Evolutionary conservation across 2,888 invertebrate species (phyloP), one percentile per base, ranked within the genome.

Genomic region (Adelognathus sp.): DNA sequence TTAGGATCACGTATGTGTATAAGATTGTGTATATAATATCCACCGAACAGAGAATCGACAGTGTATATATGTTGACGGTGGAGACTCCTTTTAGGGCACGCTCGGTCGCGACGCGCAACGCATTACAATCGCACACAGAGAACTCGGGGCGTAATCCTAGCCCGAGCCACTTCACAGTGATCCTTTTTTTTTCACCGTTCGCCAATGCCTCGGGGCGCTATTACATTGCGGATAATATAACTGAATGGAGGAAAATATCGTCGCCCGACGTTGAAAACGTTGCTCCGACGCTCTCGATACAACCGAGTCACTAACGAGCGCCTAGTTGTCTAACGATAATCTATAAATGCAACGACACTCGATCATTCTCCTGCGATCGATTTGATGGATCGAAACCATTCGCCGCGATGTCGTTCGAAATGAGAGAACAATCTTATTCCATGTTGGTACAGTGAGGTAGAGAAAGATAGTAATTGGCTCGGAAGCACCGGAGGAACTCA

Each of bases 31-130:
- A n/a, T 21, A 56, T 60, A 31, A 16, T 31, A 44, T 29, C 14
- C 72, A 75, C 31, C 46, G 46, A 36, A n/a, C n/a, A n/a, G n/a
- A 11, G 27, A 63, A 56, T 74, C 50, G 33, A 29, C n/a, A 18
- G 54, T 31, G 41, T 11, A 31, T 50, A 64, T 70, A 31, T 63
- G 64, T 58, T 64, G 29, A 61, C 54, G 41, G 73, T 70, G 64
- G n/a, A n/a, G n/a, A n/a, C 69, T 39, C 74, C 78, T 61, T 78
- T 31, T 78, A 78, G 33, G 70, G 78, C 70, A 70, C 64, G 70
- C 64, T 64, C 60, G 63, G 56, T 46, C 44, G 46, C 52, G 41
- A 63, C 63, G 58, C 70, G 70, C 52, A 78, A 66, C 74, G 74
- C 74, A 74, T 74, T 78, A 78, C 71, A 63, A 72, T 72, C 63